These are phyloP conservation scores for Porites lutea DNA, from an alignment of 64 coral and sea anemone species.

Conservation along the genomic window DNA sequence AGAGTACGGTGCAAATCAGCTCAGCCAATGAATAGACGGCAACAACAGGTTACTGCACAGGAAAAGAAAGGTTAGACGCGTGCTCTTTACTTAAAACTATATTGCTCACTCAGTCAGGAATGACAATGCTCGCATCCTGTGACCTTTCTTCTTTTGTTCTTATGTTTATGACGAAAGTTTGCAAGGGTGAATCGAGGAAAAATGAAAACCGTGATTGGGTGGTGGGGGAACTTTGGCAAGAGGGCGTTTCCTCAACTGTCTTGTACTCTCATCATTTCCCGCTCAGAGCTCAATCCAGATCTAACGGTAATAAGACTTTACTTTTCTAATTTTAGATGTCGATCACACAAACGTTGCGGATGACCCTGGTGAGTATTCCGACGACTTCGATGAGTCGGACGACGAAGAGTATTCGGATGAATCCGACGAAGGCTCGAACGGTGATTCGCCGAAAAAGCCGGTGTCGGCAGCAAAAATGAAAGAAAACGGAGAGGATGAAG, in stretches of 20 bases:
- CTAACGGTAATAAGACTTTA: too few species aligned
- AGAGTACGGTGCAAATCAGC: conserved; percentile 68
- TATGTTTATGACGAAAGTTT: too few species aligned
- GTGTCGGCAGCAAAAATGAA: conserved; percentile 35
- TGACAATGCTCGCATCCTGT: too few species aligned
- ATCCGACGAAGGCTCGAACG: conserved; percentile 74
- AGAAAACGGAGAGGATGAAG: conserved; percentile 31
- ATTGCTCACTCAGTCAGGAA: too few species aligned
- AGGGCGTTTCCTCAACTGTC: too few species aligned
- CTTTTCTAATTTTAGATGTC: not conserved
- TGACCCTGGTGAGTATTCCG: conserved; percentile 72
- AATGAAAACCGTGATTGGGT: too few species aligned
- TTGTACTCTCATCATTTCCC: too few species aligned
- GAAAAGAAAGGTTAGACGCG: conserved; percentile 55
- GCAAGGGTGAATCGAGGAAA: too few species aligned
- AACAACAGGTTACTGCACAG: not conserved
- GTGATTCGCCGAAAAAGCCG: conserved; percentile 55
- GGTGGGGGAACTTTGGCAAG: too few species aligned
- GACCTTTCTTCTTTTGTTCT: too few species aligned
- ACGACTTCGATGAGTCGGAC: conserved; percentile 81
- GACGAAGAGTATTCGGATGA: conserved; percentile 85
- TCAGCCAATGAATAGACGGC: conserved; percentile 20
- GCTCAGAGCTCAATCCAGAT: too few species aligned
- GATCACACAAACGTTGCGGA: conserved; percentile 12
- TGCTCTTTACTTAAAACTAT: too few species aligned